Evolutionary conservation across 2,113 vertebrate species (phyloP).

Genomic region (Channa argus): DNA sequence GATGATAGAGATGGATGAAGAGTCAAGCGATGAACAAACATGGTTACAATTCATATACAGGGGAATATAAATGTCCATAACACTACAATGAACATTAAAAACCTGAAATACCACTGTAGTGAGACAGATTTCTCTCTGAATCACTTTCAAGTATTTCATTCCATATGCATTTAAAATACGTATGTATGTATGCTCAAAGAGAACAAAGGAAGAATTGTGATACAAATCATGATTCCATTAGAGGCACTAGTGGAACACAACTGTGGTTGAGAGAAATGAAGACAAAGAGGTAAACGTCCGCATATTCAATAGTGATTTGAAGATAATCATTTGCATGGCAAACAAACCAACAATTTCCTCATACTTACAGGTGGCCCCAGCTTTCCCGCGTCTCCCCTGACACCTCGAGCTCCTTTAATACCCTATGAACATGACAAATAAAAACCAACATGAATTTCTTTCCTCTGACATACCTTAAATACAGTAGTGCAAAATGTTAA

Average conservation of each 20-base stretch:
- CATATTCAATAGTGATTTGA: background rate
- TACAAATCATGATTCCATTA: background rate
- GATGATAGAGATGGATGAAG: too few species aligned
- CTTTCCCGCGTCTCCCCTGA: conserved; percentile 84
- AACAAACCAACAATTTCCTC: background rate
- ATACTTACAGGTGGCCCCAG: conserved; percentile 80
- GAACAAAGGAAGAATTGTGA: background rate
- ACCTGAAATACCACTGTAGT: background rate
- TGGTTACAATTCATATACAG: too few species aligned
- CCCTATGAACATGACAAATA: conserved; percentile 76
- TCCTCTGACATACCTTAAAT: background rate
- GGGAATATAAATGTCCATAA: too few species aligned
- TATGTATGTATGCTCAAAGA: background rate
- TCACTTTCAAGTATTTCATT: too few species aligned
- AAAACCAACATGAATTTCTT: background rate
- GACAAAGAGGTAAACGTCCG: background rate
- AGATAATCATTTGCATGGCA: background rate
- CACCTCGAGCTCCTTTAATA: conserved; percentile 76
- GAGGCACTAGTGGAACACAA: background rate
- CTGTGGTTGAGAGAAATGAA: background rate
- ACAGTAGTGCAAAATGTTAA: background rate
- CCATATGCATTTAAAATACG: too few species aligned
- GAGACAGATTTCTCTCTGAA: too few species aligned
- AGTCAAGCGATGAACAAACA: too few species aligned
- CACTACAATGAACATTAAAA: too few species aligned